Conservation (phyloP, 2,888 invertebrate species). For the Mythimna ferrago region DNA sequence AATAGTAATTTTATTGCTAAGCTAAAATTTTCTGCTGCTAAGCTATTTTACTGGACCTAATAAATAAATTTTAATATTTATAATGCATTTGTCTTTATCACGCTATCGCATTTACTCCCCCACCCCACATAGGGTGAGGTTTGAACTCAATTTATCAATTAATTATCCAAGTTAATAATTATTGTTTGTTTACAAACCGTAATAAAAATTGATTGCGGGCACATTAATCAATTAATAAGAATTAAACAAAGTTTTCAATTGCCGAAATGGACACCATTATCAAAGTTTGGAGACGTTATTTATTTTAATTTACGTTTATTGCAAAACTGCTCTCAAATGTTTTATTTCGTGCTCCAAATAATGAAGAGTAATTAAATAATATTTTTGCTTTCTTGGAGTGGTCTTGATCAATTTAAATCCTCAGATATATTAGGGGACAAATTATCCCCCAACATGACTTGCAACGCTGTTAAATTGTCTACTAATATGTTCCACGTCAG, state of each 20-base stretch:
- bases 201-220: conserved; percentile 42
- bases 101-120: background rate
- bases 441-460: too few relatives aligned
- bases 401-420: too few relatives aligned
- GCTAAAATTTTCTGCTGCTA: too few relatives aligned
- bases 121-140: background rate
- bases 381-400: background rate
- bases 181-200: conserved; percentile 21
- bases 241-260: conserved; percentile 42
- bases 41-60: too few relatives aligned
- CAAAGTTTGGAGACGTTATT: conserved; percentile 33
- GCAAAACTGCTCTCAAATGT: background rate
- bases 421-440: too few relatives aligned
- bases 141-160: conserved; percentile 21
- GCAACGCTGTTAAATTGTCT: too few relatives aligned
- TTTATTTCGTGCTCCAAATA: background rate
- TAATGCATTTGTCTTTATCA: background rate
- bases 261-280: conserved; percentile 34
- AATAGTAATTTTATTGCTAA: too few relatives aligned
- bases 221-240: conserved; percentile 50
- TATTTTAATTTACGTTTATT: conserved; percentile 37
- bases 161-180: conserved; percentile 26
- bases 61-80: too few relatives aligned
- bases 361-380: background rate
- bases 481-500: too few relatives aligned